Conservation (phyloP, 2,888 invertebrate genomes). For the Tolmerus cingulatus region DNA sequence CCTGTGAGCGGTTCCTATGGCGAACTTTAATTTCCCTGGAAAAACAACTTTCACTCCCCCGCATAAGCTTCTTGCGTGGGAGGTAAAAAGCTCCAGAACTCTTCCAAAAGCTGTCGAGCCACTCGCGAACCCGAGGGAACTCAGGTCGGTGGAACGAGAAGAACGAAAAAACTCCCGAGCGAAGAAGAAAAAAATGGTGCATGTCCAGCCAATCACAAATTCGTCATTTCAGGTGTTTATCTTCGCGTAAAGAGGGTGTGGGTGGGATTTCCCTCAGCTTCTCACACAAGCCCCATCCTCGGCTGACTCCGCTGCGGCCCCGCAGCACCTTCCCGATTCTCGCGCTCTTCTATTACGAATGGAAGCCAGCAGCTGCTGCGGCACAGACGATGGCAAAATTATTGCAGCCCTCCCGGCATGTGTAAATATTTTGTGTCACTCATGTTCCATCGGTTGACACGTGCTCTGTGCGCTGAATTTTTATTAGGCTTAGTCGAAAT, state of each 20-base stretch:
- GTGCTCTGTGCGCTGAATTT: slow-evolving; percentile 28
- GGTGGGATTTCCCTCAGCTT: slow-evolving; percentile 36
- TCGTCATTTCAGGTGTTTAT: slow-evolving; percentile 43
- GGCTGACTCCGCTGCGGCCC: neutral
- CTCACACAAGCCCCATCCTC: neutral
- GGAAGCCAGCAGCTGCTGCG: neutral
- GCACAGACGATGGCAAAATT: slow-evolving; percentile 9
- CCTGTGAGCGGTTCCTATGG: neutral
- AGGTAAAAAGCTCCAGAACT: neutral
- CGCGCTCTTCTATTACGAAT: neutral
- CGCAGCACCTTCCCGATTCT: neutral
- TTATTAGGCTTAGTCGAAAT: neutral
- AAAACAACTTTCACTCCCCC: neutral
- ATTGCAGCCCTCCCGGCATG: slow-evolving; percentile 15
- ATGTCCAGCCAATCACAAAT: slow-evolving; percentile 37
- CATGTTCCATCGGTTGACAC: slow-evolving; percentile 15
- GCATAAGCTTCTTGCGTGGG: neutral
- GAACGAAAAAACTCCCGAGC: neutral
- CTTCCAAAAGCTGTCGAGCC: neutral
- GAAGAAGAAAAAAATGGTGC: slow-evolving; percentile 9
- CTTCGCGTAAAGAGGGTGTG: slow-evolving; percentile 30
- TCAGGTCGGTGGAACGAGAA: neutral
- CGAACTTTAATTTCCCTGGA: neutral
- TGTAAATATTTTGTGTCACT: slow-evolving; percentile 23
- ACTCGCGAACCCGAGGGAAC: neutral